Conservation (phyloP, 2,888 invertebrate species). For the Ophraella communa region DNA sequence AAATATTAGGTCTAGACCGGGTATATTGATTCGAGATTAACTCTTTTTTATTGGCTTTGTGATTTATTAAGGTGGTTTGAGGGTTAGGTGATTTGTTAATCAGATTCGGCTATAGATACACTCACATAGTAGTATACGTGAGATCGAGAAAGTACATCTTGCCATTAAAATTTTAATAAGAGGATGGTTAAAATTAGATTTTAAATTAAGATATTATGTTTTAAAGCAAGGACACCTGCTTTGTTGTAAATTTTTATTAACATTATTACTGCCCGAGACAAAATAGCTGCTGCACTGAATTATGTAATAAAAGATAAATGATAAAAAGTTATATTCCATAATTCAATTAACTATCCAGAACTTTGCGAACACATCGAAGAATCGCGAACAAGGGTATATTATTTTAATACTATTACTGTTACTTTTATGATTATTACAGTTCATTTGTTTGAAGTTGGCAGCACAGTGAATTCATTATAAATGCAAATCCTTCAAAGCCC, state of each 20-base stretch:
- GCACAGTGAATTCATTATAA: too few species aligned
- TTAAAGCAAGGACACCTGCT: not conserved
- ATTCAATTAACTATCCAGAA: too few species aligned
- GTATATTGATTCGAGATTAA: slow-evolving; percentile 26
- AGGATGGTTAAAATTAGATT: not conserved
- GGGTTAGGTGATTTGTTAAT: slow-evolving; percentile 23
- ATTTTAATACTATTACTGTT: too few species aligned
- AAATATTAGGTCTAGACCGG: slow-evolving; percentile 21
- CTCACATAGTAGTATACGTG: not conserved
- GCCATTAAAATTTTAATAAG: slow-evolving; percentile 6
- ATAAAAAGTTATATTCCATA: too few species aligned
- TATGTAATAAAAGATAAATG: too few species aligned
- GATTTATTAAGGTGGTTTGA: slow-evolving; percentile 26
- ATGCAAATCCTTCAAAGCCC: too few species aligned
- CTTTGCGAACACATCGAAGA: too few species aligned
- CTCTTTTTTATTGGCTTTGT: slow-evolving; percentile 25
- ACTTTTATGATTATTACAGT: too few species aligned
- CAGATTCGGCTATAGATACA: slow-evolving; percentile 16
- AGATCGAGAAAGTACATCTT: not conserved
- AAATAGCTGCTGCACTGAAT: not conserved
- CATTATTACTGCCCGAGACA: not conserved
- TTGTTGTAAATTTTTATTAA: not conserved
- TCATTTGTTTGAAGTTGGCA: too few species aligned
- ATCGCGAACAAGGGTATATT: too few species aligned
- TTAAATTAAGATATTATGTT: not conserved